These are phyloP conservation scores for Procavia capensis DNA, from an alignment of 2,113 vertebrate genomes.

Conservation along the genomic window DNA sequence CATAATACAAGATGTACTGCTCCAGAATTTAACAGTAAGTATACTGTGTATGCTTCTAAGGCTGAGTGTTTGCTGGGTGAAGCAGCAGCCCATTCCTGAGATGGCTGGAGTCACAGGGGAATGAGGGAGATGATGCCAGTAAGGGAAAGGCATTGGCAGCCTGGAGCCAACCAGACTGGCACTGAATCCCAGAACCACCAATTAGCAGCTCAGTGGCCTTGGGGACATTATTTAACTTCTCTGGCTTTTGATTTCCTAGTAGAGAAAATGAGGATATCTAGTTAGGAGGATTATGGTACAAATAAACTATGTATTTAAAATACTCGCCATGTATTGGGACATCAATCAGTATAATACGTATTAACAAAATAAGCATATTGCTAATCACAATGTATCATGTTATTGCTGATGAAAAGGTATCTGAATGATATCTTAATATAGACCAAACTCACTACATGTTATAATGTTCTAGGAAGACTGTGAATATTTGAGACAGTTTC, in stretches of 20 bases:
- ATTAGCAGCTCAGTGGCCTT: not conserved
- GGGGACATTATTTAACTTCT: not conserved
- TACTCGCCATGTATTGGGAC: not conserved
- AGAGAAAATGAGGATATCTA: not conserved
- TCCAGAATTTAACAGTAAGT: not conserved
- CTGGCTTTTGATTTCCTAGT: conserved; percentile 6
- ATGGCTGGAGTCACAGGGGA: not conserved
- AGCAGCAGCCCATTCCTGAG: accelerated
- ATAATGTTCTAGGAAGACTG: not conserved
- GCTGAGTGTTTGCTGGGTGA: accelerated
- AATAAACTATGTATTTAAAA: not conserved
- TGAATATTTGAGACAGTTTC: not conserved
- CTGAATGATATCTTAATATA: not conserved
- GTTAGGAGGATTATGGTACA: not conserved
- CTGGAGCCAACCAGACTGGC: not conserved
- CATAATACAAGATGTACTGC: not conserved
- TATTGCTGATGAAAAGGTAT: not conserved
- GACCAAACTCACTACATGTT: not conserved
- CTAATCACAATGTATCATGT: not conserved
- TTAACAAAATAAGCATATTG: not conserved
- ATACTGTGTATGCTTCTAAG: not conserved
- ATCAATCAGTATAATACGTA: not conserved
- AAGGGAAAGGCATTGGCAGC: not conserved
- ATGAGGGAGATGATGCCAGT: no score
- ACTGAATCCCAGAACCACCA: conserved; percentile 6